phyloP scores from a whole-genome alignment of 2,797 vertebrate species.

The Botia kubotai region DNA sequence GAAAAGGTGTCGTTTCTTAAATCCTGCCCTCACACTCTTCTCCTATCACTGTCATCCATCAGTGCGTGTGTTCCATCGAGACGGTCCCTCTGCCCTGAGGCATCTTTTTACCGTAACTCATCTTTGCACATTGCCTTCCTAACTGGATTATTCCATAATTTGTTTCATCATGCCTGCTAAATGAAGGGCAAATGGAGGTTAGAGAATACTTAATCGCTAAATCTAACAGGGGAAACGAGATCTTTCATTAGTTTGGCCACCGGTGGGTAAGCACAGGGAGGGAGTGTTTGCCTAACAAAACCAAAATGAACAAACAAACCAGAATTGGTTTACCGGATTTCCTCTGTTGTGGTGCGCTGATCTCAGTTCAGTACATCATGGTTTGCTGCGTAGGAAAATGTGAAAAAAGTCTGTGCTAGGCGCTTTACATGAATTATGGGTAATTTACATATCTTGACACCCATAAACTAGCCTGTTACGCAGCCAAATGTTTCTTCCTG shows the following conservation, averaged over 20 bases:
- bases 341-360: constrained; percentile 5
- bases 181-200: constrained; percentile 56
- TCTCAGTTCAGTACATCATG: background rate
- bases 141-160: constrained; percentile 58
- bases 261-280: background rate
- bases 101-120: constrained; percentile 54
- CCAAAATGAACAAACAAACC: constrained; percentile 26
- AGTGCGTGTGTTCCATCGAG: constrained; percentile 43
- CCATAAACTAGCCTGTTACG: background rate
- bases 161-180: constrained; percentile 56
- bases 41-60: constrained; percentile 50
- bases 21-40: constrained; percentile 26
- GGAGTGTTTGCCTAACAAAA: constrained; percentile 30
- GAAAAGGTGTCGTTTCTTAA: constrained; percentile 21
- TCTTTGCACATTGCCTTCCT: constrained; percentile 59
- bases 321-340: constrained; percentile 27
- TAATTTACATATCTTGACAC: constrained; percentile 16
- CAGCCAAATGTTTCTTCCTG: background rate
- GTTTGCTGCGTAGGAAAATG: background rate
- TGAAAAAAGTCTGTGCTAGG: constrained; percentile 27
- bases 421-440: constrained; percentile 30
- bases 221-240: constrained; percentile 46
- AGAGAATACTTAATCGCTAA: constrained; percentile 47
- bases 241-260: constrained; percentile 35
- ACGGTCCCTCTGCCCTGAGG: constrained; percentile 53